Percentiles rank a stretch among this genome's conserved stretches.
phyloP scores from a whole-genome alignment of 2,888 invertebrate genomes.

The Leucophenga montana region DNA sequence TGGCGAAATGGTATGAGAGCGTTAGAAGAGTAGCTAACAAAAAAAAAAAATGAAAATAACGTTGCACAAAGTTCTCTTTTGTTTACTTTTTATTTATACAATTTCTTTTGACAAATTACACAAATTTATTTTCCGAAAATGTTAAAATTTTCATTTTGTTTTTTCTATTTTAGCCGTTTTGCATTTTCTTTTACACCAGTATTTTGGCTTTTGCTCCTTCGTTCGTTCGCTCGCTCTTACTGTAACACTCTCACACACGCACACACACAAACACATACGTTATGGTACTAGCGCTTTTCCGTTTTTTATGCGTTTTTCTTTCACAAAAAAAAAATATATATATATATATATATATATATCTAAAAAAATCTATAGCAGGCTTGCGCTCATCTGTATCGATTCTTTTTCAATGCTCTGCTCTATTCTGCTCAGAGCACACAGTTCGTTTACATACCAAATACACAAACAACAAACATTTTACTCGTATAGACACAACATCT shows the following conservation, averaged over 20 bases:
- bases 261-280: slow-evolving; percentile 17
- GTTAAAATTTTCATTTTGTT: background rate
- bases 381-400: slow-evolving; percentile 20
- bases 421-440: no score
- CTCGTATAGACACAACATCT: slow-evolving; percentile 58
- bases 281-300: background rate
- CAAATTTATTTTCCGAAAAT: no score
- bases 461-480: slow-evolving; percentile 37
- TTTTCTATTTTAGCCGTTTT: no score
- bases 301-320: background rate
- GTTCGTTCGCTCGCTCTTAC: background rate
- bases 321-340: no score
- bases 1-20: no score
- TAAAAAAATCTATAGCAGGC: no score
- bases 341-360: no score
- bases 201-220: slow-evolving; percentile 22
- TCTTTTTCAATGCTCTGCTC: background rate
- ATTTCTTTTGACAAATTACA: background rate
- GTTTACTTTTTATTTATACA: slow-evolving; percentile 22
- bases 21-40: no score
- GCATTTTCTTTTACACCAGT: background rate
- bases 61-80: slow-evolving; percentile 8
- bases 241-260: no score
- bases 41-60: no score
- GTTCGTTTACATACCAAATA: slow-evolving; percentile 51